Conservation (phyloP, 2,888 invertebrate genomes). For the Andrena chrysosceles region DNA sequence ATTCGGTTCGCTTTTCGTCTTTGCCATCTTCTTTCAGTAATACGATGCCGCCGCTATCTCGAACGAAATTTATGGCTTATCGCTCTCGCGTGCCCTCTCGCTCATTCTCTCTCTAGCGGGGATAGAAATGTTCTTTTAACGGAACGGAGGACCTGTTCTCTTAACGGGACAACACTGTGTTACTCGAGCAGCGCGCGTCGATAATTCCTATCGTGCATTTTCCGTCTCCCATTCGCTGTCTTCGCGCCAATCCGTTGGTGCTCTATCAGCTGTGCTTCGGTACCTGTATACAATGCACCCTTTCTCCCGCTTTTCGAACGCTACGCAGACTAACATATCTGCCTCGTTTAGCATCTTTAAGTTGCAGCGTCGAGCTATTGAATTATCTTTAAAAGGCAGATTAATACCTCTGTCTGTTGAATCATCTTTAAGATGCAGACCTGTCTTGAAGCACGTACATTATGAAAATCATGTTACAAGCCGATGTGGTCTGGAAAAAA, state of each 20-base stretch:
- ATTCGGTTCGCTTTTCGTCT: too few species aligned
- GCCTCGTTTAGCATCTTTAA: too few species aligned
- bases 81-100: too few species aligned
- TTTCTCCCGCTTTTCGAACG: background rate
- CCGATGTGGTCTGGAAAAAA: background rate
- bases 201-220: slow-evolving; percentile 71
- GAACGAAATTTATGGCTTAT: too few species aligned
- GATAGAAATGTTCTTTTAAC: too few species aligned
- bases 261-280: slow-evolving; percentile 52
- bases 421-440: background rate
- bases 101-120: too few species aligned
- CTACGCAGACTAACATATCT: background rate
- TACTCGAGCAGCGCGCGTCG: slow-evolving; percentile 69
- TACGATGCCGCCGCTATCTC: too few species aligned
- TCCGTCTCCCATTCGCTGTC: slow-evolving; percentile 55
- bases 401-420: too few species aligned
- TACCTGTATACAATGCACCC: slow-evolving; percentile 48
- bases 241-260: slow-evolving; percentile 55
- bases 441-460: too few species aligned
- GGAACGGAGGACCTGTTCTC: slow-evolving; percentile 34
- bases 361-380: background rate
- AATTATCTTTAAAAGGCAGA: background rate
- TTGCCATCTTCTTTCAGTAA: too few species aligned
- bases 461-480: background rate
- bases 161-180: slow-evolving; percentile 29